Percentiles rank a stretch among this genome's conserved stretches.
phyloP scores from a whole-genome alignment of 2,797 vertebrate species.

The Botia kubotai region DNA sequence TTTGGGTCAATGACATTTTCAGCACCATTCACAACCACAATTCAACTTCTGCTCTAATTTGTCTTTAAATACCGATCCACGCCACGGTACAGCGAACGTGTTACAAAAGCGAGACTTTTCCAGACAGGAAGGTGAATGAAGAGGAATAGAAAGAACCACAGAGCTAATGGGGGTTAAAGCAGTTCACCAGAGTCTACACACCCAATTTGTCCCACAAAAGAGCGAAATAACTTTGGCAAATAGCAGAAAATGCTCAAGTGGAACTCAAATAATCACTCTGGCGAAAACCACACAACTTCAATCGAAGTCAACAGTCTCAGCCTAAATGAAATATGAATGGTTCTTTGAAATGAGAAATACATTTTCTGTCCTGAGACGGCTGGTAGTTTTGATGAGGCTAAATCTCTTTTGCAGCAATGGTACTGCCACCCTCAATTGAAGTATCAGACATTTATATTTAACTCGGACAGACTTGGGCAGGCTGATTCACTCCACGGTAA shows the following conservation, averaged over 20 bases:
- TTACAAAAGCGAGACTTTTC: slow-evolving; percentile 15
- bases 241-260: not conserved
- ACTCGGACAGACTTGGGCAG: slow-evolving; percentile 25
- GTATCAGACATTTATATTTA: slow-evolving; percentile 44
- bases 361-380: slow-evolving; percentile 16
- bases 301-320: slow-evolving; percentile 21
- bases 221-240: slow-evolving; percentile 23
- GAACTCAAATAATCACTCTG: slow-evolving; percentile 24
- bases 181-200: slow-evolving; percentile 29
- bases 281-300: not conserved
- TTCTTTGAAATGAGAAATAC: slow-evolving; percentile 28
- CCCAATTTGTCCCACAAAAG: slow-evolving; percentile 19
- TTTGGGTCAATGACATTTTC: slow-evolving; percentile 72
- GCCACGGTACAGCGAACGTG: slow-evolving; percentile 1
- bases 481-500: slow-evolving; percentile 40
- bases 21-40: slow-evolving; percentile 62
- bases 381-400: slow-evolving; percentile 31
- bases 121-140: slow-evolving; percentile 37
- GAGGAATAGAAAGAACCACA: slow-evolving; percentile 34
- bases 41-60: slow-evolving; percentile 68
- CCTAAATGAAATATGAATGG: slow-evolving; percentile 38
- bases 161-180: slow-evolving; percentile 39
- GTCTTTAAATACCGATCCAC: slow-evolving; percentile 60
- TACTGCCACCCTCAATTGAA: slow-evolving; percentile 20
- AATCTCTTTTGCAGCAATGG: slow-evolving; percentile 35